These are phyloP conservation scores for Caligus rogercresseyi DNA, from an alignment of 1,140 invertebrate species.

Conservation along the genomic window DNA sequence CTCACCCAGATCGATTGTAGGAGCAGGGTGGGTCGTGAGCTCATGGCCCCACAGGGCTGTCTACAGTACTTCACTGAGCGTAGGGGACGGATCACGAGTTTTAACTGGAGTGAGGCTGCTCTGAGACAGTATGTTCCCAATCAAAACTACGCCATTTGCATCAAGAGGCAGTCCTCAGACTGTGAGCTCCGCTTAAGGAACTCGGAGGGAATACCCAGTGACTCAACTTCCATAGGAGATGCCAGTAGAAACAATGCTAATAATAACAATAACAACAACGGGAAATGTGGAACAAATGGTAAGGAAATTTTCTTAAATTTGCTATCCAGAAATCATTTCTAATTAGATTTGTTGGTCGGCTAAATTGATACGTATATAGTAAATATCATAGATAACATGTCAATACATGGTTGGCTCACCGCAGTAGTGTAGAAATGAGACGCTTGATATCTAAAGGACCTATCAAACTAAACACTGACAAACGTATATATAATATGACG, in stretches of 20 bases:
- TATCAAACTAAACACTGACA: too few relatives aligned
- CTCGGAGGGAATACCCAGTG: not conserved
- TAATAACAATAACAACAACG: too few relatives aligned
- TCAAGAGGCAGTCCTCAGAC: not conserved
- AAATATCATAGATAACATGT: too few relatives aligned
- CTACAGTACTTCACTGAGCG: slow-evolving; percentile 5
- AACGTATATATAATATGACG: too few relatives aligned
- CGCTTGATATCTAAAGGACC: too few relatives aligned
- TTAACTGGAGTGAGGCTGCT: not conserved
- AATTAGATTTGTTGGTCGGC: too few relatives aligned
- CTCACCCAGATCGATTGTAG: slow-evolving; percentile 9
- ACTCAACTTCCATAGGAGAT: not conserved
- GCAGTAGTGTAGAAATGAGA: too few relatives aligned
- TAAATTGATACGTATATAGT: too few relatives aligned
- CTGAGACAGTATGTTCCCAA: not conserved
- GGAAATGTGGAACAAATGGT: not conserved
- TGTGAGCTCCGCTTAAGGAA: not conserved
- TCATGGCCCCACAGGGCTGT: not conserved
- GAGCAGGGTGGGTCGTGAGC: not conserved
- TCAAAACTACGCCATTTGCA: slow-evolving; percentile 12
- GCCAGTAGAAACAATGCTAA: too few relatives aligned
- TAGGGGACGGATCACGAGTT: not conserved
- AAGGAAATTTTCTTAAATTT: not conserved
- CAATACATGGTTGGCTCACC: too few relatives aligned
- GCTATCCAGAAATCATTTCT: too few relatives aligned